Percentiles rank a stretch among this genome's conserved stretches.
These are phyloP conservation scores for Aleadryas rufinucha DNA, from an alignment of 2,113 vertebrate species.

Conservation along the genomic window DNA sequence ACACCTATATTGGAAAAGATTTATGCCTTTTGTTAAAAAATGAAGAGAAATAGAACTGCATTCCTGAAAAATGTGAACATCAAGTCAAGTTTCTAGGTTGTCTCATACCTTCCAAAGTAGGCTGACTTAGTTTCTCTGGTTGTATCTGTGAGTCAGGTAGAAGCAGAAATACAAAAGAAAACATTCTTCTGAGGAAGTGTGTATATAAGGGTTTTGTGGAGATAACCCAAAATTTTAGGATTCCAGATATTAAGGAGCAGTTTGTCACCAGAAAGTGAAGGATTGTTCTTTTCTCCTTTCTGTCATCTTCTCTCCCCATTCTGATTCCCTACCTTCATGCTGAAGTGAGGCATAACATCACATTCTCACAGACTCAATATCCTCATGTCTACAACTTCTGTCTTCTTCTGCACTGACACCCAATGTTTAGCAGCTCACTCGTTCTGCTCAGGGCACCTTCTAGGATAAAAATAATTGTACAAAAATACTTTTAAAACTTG, in stretches of 20 bases:
- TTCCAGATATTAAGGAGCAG: background rate
- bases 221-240: background rate
- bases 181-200: fast-evolving
- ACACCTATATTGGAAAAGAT: background rate
- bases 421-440: background rate
- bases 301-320: background rate
- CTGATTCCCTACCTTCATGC: background rate
- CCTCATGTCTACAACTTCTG: background rate
- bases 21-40: background rate
- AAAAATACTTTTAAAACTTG: background rate
- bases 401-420: background rate
- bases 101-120: background rate
- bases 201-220: background rate
- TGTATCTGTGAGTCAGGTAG: background rate
- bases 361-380: background rate
- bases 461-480: background rate
- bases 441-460: background rate
- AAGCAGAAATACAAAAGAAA: background rate
- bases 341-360: background rate
- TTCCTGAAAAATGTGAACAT: background rate
- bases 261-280: background rate
- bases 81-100: background rate
- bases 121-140: background rate
- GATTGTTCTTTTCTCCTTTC: background rate
- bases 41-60: background rate